Conservation (phyloP, 1,140 invertebrate genomes). For the Pristionchus pacificus region DNA sequence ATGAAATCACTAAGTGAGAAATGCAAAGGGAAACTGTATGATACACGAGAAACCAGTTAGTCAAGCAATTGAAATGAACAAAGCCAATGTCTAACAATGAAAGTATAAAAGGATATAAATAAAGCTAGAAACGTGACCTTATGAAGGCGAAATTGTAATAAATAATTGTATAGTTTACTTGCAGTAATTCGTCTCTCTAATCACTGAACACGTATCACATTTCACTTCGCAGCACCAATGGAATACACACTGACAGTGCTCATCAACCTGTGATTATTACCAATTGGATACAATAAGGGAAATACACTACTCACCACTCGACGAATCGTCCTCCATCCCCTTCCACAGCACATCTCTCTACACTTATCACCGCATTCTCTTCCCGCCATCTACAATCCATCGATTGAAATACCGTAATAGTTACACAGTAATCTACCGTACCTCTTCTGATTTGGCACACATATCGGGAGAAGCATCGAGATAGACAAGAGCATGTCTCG, state of each 20-base stretch:
- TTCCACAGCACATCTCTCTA: slow-evolving; percentile 56
- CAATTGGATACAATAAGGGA: slow-evolving; percentile 5
- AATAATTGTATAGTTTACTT: too few relatives aligned
- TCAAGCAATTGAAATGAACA: too few relatives aligned
- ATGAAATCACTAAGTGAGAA: too few relatives aligned
- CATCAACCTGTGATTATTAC: slow-evolving; percentile 43
- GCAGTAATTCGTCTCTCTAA: slow-evolving; percentile 34
- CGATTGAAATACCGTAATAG: too few relatives aligned
- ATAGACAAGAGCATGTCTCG: slow-evolving; percentile 63
- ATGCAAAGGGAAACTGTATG: too few relatives aligned
- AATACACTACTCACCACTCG: neutral
- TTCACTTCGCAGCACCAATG: slow-evolving; percentile 70
- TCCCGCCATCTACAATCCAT: slow-evolving; percentile 36
- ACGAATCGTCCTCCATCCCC: slow-evolving; percentile 32
- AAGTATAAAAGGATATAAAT: too few relatives aligned
- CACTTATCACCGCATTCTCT: slow-evolving; percentile 67
- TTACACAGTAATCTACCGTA: too few relatives aligned
- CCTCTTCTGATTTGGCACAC: slow-evolving; percentile 58
- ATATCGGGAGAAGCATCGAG: slow-evolving; percentile 69
- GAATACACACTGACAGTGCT: slow-evolving; percentile 68
- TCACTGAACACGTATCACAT: slow-evolving; percentile 65
- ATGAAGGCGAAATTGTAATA: too few relatives aligned
- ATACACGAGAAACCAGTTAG: too few relatives aligned
- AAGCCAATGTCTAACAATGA: too few relatives aligned
- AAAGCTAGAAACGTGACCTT: too few relatives aligned